phyloP scores from a whole-genome alignment of 2,888 invertebrate genomes.

The Dasypogon diadema region DNA sequence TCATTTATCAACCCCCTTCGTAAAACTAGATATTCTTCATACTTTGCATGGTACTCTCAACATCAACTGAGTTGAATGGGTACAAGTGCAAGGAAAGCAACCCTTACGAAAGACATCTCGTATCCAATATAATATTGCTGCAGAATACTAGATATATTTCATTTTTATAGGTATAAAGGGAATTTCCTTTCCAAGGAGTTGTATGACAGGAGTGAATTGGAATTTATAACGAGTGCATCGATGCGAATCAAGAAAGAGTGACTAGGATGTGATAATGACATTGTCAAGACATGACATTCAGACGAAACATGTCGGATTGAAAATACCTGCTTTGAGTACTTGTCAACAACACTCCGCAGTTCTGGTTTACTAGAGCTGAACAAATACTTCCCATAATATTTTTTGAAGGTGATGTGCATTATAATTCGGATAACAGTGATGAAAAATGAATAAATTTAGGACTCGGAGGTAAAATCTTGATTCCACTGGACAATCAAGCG shows the following conservation, averaged over 20 bases:
- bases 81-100: neutral
- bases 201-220: neutral
- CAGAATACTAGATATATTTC: neutral
- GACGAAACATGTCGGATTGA: slow-evolving; percentile 5
- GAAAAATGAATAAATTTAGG: neutral
- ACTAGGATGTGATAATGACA: slow-evolving; percentile 43
- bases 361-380: neutral
- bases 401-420: neutral
- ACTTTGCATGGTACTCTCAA: slow-evolving; percentile 10
- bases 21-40: neutral
- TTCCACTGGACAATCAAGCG: too few relatives aligned
- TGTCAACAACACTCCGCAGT: neutral
- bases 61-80: neutral
- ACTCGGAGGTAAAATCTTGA: too few relatives aligned
- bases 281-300: slow-evolving; percentile 35
- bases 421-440: neutral
- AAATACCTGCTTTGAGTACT: neutral
- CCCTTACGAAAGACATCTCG: neutral
- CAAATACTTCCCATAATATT: neutral
- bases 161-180: neutral
- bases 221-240: slow-evolving; percentile 19
- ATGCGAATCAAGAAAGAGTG: slow-evolving; percentile 25
- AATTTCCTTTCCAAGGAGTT: slow-evolving; percentile 3
- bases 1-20: neutral
- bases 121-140: slow-evolving; percentile 28